These are phyloP conservation scores for Enteromius fasciolatus DNA, from an alignment of 2,797 vertebrate genomes.

Conservation along the genomic window DNA sequence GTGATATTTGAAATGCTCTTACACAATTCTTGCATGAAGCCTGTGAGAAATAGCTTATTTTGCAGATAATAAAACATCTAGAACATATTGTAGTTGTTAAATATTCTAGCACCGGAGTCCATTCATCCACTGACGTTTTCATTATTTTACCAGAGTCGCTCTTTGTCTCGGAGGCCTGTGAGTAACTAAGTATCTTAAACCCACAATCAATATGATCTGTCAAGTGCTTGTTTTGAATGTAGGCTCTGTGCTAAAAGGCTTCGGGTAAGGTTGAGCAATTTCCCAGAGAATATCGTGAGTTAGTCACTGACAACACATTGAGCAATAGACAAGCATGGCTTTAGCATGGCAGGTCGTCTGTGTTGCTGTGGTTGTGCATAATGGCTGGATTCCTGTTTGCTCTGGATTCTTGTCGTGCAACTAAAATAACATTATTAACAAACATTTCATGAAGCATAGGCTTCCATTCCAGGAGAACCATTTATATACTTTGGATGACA, in stretches of 20 bases:
- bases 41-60: slow-evolving; percentile 1
- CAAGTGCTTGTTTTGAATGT: slow-evolving; percentile 59
- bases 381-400: slow-evolving; percentile 66
- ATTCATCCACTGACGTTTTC: slow-evolving; percentile 24
- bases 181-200: slow-evolving; percentile 47
- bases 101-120: neutral
- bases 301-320: slow-evolving; percentile 45
- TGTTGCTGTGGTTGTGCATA: slow-evolving; percentile 63
- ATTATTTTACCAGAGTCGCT: slow-evolving; percentile 44
- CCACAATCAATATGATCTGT: slow-evolving; percentile 69
- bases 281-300: slow-evolving; percentile 57
- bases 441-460: slow-evolving; percentile 67
- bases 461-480: slow-evolving; percentile 64
- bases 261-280: slow-evolving; percentile 61
- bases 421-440: slow-evolving; percentile 73
- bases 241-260: slow-evolving; percentile 54
- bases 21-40: neutral
- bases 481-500: slow-evolving; percentile 71
- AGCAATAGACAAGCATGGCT: slow-evolving; percentile 65
- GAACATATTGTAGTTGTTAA: slow-evolving; percentile 13
- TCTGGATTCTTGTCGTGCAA: slow-evolving; percentile 68
- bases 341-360: slow-evolving; percentile 50
- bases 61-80: neutral
- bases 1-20: neutral
- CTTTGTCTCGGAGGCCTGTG: slow-evolving; percentile 48